Conservation (phyloP, 2,888 invertebrate genomes). For the Platyscelio sp. region DNA sequence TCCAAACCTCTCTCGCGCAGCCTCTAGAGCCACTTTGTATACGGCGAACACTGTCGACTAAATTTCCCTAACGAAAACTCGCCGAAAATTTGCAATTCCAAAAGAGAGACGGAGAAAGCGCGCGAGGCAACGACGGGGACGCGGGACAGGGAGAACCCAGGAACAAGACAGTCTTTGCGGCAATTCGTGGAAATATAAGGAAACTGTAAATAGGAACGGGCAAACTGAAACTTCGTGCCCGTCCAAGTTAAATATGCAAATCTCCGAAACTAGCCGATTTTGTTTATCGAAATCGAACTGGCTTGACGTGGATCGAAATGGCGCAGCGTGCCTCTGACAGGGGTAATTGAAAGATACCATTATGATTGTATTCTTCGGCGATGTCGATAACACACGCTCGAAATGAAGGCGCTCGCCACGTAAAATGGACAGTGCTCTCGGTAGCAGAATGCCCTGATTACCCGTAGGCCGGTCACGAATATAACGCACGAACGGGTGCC, state of each 20-base stretch:
- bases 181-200: constrained; percentile 66
- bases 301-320: constrained; percentile 39
- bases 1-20: constrained; percentile 73
- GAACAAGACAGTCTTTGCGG: constrained; percentile 60
- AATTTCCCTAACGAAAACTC: constrained; percentile 84
- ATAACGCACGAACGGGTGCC: constrained; percentile 81
- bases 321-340: constrained; percentile 21
- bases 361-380: constrained; percentile 51
- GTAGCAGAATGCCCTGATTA: constrained; percentile 66
- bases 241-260: constrained; percentile 67
- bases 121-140: constrained; percentile 49
- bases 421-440: constrained; percentile 53
- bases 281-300: constrained; percentile 64
- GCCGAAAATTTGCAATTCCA: constrained; percentile 85
- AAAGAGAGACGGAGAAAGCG: constrained; percentile 77
- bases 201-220: constrained; percentile 68
- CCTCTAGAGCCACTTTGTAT: constrained; percentile 84
- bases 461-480: constrained; percentile 84
- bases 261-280: constrained; percentile 50
- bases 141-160: constrained; percentile 36
- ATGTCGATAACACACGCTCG: constrained; percentile 68
- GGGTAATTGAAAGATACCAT: constrained; percentile 54
- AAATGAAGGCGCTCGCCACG: constrained; percentile 60
- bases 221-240: constrained; percentile 51
- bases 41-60: constrained; percentile 82